These are phyloP conservation scores for Heliconius melpomene DNA, from an alignment of 1,140 invertebrate genomes.

Conservation along the genomic window DNA sequence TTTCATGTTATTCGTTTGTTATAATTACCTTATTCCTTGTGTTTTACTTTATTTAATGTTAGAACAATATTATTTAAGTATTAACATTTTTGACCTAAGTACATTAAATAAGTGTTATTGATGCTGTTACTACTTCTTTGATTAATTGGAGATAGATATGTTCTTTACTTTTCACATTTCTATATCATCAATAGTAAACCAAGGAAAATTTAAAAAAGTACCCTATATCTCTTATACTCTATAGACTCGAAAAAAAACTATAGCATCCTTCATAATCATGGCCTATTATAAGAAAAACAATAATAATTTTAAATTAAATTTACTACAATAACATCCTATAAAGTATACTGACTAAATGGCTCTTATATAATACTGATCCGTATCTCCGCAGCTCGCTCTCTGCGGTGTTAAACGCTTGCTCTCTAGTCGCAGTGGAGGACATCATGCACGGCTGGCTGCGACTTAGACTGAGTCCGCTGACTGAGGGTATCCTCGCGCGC, in stretches of 20 bases:
- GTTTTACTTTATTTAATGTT: no score
- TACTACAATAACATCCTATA: neutral
- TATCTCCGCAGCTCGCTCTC: conserved; percentile 86
- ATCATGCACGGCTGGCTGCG: conserved; percentile 87
- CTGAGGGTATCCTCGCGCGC: conserved; percentile 85
- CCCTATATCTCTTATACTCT: neutral
- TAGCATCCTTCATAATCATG: no score
- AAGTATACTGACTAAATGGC: neutral
- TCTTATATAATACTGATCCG: neutral
- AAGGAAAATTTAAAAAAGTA: neutral
- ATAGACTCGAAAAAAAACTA: neutral
- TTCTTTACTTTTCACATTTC: no score
- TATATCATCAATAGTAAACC: neutral
- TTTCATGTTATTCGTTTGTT: no score
- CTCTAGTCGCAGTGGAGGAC: conserved; percentile 90
- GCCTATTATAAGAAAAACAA: no score
- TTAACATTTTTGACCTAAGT: no score
- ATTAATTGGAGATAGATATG: no score
- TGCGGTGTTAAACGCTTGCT: conserved; percentile 90
- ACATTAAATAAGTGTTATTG: no score
- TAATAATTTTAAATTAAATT: no score
- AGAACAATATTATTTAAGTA: no score
- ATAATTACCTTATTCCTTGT: no score
- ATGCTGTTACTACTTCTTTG: no score
- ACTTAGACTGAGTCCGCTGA: conserved; percentile 83